Percentiles rank a stretch among this genome's conserved stretches.
Conservation (phyloP, 2,797 vertebrate species). For the Petrocephalus schoutedeni region DNA sequence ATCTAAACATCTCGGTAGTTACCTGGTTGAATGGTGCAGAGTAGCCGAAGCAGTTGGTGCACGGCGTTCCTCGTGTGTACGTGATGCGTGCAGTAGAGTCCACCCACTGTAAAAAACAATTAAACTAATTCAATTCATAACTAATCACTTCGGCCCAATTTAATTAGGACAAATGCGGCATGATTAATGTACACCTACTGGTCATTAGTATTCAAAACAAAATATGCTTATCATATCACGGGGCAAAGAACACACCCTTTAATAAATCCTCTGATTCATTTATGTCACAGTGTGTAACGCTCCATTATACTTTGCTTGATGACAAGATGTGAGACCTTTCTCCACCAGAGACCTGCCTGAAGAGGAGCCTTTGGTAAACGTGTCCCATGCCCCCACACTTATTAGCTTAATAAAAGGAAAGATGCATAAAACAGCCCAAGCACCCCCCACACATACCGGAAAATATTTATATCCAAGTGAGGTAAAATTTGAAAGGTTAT, state of each 20-base stretch:
- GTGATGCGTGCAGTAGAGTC: conserved; percentile 58
- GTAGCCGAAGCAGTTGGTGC: not conserved
- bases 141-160: conserved; percentile 66
- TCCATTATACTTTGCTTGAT: conserved; percentile 54
- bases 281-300: conserved; percentile 60
- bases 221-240: conserved; percentile 62
- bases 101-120: conserved; percentile 64
- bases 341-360: conserved; percentile 37
- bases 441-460: not conserved
- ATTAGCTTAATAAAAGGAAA: not conserved
- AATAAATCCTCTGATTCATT: conserved; percentile 69
- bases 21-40: not conserved
- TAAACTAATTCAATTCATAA: conserved; percentile 73
- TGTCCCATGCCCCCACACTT: not conserved
- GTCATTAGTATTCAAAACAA: conserved; percentile 70
- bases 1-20: not conserved
- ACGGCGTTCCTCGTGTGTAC: conserved; percentile 47
- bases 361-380: conserved; percentile 31
- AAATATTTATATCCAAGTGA: not conserved
- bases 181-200: conserved; percentile 71
- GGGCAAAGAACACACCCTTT: conserved; percentile 61
- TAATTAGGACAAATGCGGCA: conserved; percentile 67
- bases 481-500: not conserved
- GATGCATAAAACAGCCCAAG: not conserved
- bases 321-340: conserved; percentile 48